Evolutionary conservation across 2,888 invertebrate species (phyloP), one percentile per base, ranked within the genome.

Genomic region (Orthosia gracilis): DNA sequence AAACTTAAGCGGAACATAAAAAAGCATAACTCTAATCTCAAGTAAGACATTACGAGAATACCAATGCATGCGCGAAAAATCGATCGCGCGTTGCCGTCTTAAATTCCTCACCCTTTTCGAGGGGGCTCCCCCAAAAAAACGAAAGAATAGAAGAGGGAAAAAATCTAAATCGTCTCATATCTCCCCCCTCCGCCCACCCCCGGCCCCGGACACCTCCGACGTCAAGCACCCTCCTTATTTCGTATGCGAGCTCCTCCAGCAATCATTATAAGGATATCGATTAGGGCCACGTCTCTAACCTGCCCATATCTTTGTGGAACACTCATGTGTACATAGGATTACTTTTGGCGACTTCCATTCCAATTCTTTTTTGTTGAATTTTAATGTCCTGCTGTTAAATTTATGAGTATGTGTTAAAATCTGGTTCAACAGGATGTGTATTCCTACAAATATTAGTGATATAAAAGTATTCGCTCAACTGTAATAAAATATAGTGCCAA

Each of bases 191-290:
- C 66, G 1, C 78, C 81, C 77, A 89, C 86, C 90, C 85, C 89
- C 87, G 81, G 91, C 87, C 94, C 93, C 94, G 94, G 93, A 95
- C 95, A 96, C 96, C 96, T 95, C 94, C 91, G 89, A 90, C 93
- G 93, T 94, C 94, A 94, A 93, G 94, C 94, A 93, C 95, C 96
- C 96, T 96, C 95, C 96, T 96, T 96, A 96, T 96, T 96, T 96
- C 96, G 96, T 96, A 96, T 96, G 96, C 96, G 96, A 96, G 96
- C 94, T 96, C 95, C 96, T 96, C 94, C 92, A 94, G 96, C 96
- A 96, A 96, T 96, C 96, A 96, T 96, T 96, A 96, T 96, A 96
- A 96, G 95, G 94, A 94, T 96, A 96, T 96, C 96, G 96, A 96
- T 96, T 96, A 96, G 96, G 92, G 91, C 94, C 93, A 94, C 93